Evolutionary conservation across 2,797 vertebrate genomes (phyloP).

Genomic region (Halcyon chelicuti): DNA sequence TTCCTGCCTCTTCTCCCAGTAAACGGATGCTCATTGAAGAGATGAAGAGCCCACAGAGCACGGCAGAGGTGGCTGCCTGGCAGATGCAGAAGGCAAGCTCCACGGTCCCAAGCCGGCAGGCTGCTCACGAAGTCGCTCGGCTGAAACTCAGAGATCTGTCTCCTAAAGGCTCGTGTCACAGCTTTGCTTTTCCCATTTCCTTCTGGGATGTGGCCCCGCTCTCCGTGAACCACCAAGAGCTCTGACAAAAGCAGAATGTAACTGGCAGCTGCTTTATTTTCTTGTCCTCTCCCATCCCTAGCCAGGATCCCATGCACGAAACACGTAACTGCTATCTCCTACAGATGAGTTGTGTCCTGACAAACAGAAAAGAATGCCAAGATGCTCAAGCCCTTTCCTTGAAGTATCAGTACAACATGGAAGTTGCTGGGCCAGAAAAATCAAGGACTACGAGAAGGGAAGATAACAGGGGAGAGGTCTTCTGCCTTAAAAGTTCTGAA

Average conservation of each 20-base stretch:
- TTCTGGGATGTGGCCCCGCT: neutral
- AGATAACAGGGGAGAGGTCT: neutral
- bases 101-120: fast-evolving
- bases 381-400: neutral
- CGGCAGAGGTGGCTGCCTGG: no score
- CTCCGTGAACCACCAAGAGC: neutral
- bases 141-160: neutral
- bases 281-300: neutral
- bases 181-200: neutral
- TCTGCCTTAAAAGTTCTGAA: neutral
- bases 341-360: neutral
- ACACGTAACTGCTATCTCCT: neutral
- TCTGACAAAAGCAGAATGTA: neutral
- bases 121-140: neutral
- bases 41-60: neutral
- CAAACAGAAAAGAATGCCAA: neutral
- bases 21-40: neutral
- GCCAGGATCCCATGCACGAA: neutral
- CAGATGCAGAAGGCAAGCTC: neutral
- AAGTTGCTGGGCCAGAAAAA: neutral
- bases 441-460: neutral
- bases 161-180: neutral
- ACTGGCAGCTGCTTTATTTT: neutral
- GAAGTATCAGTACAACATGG: neutral
- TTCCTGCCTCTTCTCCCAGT: fast-evolving